Conservation (phyloP, 2,888 invertebrate species). For the Calameuta filiformis region DNA sequence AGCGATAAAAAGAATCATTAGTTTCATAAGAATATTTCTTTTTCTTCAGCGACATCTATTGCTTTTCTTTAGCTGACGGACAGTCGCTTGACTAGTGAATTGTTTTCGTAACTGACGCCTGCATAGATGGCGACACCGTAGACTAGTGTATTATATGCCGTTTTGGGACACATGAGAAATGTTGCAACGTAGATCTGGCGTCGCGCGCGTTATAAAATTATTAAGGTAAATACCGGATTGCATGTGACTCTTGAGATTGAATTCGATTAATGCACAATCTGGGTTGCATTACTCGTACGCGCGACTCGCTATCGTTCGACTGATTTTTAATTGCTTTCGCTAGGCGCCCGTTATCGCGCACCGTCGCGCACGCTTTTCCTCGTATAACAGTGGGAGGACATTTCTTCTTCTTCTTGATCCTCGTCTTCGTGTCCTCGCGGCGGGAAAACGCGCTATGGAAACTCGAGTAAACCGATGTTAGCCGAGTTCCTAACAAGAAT, state of each 20-base stretch:
- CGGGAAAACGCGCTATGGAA: conserved; percentile 10
- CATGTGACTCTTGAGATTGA: conserved; percentile 47
- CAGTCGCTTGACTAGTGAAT: neutral
- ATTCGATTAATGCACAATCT: conserved; percentile 38
- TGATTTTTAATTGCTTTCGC: conserved; percentile 52
- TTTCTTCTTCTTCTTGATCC: conserved; percentile 9
- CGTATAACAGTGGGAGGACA: neutral
- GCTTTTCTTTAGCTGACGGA: neutral
- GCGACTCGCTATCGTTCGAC: conserved; percentile 37
- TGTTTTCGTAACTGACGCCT: neutral
- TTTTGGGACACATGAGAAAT: neutral
- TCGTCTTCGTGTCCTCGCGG: conserved; percentile 7
- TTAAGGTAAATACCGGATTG: conserved; percentile 54
- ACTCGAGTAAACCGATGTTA: conserved; percentile 4
- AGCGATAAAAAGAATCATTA: neutral
- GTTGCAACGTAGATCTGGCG: neutral
- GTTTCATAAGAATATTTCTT: neutral
- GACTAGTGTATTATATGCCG: neutral
- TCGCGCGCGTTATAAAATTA: conserved; percentile 52
- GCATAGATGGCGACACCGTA: neutral
- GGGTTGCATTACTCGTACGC: conserved; percentile 29
- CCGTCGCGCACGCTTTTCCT: conserved; percentile 1
- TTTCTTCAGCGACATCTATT: neutral
- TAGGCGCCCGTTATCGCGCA: conserved; percentile 23
- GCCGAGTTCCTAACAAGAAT: conserved; percentile 34